Base-by-base conservation (phyloP, 1,140 invertebrate genomes). In the Piezodorus guildinii region DNA sequence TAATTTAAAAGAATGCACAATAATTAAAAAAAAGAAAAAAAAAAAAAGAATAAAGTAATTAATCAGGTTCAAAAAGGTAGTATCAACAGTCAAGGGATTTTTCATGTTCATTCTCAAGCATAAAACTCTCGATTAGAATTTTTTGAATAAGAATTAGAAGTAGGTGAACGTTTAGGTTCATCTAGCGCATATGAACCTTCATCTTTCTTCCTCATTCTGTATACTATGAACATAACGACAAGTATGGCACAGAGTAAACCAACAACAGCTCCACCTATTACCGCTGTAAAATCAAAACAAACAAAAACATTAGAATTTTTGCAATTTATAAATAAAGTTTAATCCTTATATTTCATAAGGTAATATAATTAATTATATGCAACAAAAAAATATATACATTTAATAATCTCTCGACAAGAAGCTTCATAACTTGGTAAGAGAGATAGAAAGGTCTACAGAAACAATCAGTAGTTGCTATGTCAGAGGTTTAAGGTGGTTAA, bases 121-220 rank as follows among this genome's bases (percentile, higher is more conserved):
- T 93, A 96, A 77, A 94, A 94, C 74, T 96, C 92, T 71, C 91
- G 85, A 76, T 92, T 92, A 73, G 89, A 89, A 73, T 87, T 88
- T 76, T 91, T 91, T 68, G 87, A 86, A 79, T 94, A 95, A 65
- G 91, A 87, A 71, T 92, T 92, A 65, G 86, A 85, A 56, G 90
- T 90, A 49, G 91, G 91, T 68, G 90, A 92, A 74, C 92, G 82
- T 76, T 94, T 94, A 17, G 93, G 93, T 78, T 99, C 96, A 73
- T 98, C 96, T 65, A 99, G 79, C 8, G 94, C 89, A 75, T 98
- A 99, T 66, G 93, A 96, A 16, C 96, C 96, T 77, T 99, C 96
- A 75, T 99, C 96, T 82, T 98, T 98, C 83, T 99, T 99, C 74
- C 95, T 85, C 94, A 99, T 98, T 73, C 96, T 86, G 77, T 98